Conservation (phyloP, 2,797 vertebrate genomes). For the Muraenolepis orangiensis region DNA sequence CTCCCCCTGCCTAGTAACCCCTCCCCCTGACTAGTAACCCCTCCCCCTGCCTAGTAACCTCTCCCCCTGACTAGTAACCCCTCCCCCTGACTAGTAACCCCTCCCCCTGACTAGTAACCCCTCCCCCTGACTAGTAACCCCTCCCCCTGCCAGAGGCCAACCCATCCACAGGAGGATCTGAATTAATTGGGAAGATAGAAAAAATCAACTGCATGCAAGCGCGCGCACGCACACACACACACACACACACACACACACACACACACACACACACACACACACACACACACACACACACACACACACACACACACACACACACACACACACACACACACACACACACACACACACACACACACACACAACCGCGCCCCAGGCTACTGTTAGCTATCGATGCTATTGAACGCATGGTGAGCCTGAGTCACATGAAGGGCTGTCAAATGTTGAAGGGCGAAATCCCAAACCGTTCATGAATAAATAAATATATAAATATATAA, state of each 20-base stretch:
- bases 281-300: background rate
- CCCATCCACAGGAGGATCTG: constrained; percentile 34
- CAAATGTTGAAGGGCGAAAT: no score
- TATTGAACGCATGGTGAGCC: no score
- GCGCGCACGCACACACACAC: background rate
- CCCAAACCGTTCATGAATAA: no score
- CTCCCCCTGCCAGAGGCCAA: constrained; percentile 6
- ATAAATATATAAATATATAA: no score
- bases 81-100: constrained; percentile 38
- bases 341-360: background rate
- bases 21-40: background rate
- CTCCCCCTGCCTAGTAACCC: constrained; percentile 38
- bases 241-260: background rate
- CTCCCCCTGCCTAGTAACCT: background rate
- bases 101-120: background rate
- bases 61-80: constrained; percentile 9
- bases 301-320: background rate
- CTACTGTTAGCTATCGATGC: no score
- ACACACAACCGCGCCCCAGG: no score
- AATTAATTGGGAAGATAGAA: constrained; percentile 27
- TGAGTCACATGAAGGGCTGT: no score
- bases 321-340: background rate
- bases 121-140: background rate
- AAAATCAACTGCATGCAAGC: background rate
- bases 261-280: background rate